These are phyloP conservation scores for Bibio marci DNA, from an alignment of 2,888 invertebrate genomes.

Conservation along the genomic window DNA sequence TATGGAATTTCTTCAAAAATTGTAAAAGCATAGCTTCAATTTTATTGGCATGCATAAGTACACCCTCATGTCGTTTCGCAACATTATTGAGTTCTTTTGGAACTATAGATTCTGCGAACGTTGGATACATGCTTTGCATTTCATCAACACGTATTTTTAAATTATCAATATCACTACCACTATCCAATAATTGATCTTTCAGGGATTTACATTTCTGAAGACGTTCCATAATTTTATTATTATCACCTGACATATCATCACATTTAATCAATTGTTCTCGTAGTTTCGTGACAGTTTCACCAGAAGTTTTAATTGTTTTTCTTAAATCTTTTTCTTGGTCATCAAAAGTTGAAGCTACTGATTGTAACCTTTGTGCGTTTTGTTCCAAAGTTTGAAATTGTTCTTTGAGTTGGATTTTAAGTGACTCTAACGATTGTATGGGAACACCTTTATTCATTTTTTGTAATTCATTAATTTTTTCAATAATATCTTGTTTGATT, in stretches of 20 bases:
- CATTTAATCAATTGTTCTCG: conserved; percentile 75
- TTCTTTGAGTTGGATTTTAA: conserved; percentile 49
- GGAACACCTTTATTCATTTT: conserved; percentile 56
- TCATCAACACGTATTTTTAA: conserved; percentile 51
- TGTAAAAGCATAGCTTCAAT: conserved; percentile 60
- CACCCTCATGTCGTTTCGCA: conserved; percentile 68
- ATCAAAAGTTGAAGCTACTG: conserved; percentile 52
- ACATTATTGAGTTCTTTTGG: conserved; percentile 68
- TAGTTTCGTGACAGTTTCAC: conserved; percentile 51
- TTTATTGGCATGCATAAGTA: conserved; percentile 62
- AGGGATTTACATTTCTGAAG: conserved; percentile 56
- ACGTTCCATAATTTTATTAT: conserved; percentile 63
- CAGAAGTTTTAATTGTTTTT: conserved; percentile 49
- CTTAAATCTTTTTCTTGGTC: conserved; percentile 57
- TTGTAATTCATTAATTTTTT: conserved; percentile 62
- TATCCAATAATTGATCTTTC: conserved; percentile 49
- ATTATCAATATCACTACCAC: conserved; percentile 48
- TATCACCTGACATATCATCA: conserved; percentile 78
- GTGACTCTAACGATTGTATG: conserved; percentile 45
- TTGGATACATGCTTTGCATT: conserved; percentile 57
- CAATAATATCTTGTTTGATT: conserved; percentile 55
- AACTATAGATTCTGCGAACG: conserved; percentile 56
- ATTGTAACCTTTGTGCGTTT: conserved; percentile 56
- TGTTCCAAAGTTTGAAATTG: conserved; percentile 60
- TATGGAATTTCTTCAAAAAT: conserved; percentile 73